Conservation (phyloP, 2,113 vertebrate species). For the Eulemur macaco region DNA sequence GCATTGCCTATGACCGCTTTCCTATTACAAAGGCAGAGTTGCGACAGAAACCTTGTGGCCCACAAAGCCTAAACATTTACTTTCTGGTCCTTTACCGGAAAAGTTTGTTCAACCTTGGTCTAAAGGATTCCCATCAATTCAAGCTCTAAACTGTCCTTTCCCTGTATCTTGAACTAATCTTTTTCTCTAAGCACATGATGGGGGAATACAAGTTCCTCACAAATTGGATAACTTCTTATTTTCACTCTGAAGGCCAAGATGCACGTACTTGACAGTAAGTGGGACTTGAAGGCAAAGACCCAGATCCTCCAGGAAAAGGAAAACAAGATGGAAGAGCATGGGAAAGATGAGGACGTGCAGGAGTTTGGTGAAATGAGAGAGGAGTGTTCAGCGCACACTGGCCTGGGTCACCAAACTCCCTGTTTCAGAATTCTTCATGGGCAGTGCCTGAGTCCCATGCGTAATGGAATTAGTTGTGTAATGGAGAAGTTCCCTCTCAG, state of each 20-base stretch:
- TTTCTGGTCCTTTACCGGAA: background rate
- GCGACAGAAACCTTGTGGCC: background rate
- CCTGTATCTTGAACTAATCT: background rate
- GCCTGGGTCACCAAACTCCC: background rate
- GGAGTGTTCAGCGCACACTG: background rate
- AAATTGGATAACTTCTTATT: background rate
- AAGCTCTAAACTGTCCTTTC: background rate
- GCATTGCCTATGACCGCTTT: background rate
- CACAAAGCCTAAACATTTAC: background rate
- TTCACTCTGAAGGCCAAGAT: background rate
- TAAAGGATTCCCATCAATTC: background rate
- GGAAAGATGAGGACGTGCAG: background rate
- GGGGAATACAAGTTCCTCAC: background rate
- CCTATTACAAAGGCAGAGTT: background rate
- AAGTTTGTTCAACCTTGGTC: background rate
- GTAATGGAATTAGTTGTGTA: background rate
- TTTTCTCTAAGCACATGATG: background rate
- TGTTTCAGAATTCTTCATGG: background rate
- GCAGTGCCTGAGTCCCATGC: background rate
- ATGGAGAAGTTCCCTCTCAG: conserved; percentile 26
- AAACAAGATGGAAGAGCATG: background rate
- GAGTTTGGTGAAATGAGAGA: background rate
- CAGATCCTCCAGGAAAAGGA: background rate
- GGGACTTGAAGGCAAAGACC: background rate
- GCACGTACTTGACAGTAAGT: background rate